Base-by-base conservation (phyloP, 2,797 vertebrate genomes). In the Sebastes minor region DNA sequence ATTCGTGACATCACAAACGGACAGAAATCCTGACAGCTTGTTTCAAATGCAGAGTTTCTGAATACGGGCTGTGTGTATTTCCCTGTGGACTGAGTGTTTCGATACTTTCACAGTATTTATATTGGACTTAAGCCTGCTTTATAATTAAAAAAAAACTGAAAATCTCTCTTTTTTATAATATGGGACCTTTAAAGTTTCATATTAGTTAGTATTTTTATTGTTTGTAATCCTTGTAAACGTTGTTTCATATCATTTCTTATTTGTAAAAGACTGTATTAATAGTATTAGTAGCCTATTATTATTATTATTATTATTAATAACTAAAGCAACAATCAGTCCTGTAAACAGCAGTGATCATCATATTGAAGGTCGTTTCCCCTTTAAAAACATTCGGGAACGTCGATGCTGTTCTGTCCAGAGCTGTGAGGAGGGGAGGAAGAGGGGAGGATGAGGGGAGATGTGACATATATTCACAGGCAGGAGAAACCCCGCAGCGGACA, bases 321-420 rank as follows among this genome's bases (percentile, higher is more conserved):
- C n/a, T 16, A 20, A 60, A 61, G 35, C 6, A 11, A 6, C 13
- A 30, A 49, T 66, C 16, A 30, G 5, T 55, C 12, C 8, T 25
- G 12, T 38, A n/a, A 74, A 73, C 35, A 22, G 27, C 10, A 22
- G 59, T 16, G 20, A 7, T 22, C 20, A 52, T 65, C 72, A 59
- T 32, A 12, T 8, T 70, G 6, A 33, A 68, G 38, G 80, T 76
- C 38, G 60, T 38, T 86, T 86, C 82, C 70, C 85, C 81, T 89
- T 89, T 87, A 87, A 52, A n/a, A 52, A n/a, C 14, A 52, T 52
- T 52, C 49, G 7, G 38, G 12, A 49, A 56, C 38, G 28, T 71
- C 60, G 74, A 64, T 57, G 67, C 65, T 79, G 49, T 12, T 76
- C 59, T 27, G 71, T 81, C 35, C 73, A 63, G 80, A 69, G 63